Percentiles rank a stretch among this genome's conserved stretches.
phyloP scores from a whole-genome alignment of 2,888 invertebrate genomes.

The Mylabris sibirica region DNA sequence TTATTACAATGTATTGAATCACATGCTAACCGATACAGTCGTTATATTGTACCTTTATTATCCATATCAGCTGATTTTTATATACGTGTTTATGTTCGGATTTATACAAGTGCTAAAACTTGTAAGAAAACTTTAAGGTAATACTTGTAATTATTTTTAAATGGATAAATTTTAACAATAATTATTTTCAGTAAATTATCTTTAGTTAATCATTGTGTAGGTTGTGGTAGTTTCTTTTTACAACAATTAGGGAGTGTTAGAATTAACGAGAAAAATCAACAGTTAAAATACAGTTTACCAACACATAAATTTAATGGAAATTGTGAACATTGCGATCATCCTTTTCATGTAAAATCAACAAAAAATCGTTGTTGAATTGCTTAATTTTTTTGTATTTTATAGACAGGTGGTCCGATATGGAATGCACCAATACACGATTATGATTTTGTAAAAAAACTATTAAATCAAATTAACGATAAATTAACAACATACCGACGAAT shows the following conservation, averaged over 20 bases:
- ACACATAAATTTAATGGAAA: constrained; percentile 70
- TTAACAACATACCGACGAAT: constrained; percentile 79
- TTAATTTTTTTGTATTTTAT: constrained; percentile 37
- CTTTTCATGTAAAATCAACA: constrained; percentile 73
- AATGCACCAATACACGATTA: constrained; percentile 83
- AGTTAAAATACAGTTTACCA: constrained; percentile 72
- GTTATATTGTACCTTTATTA: constrained; percentile 89
- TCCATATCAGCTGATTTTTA: constrained; percentile 97
- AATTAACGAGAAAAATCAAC: constrained; percentile 66
- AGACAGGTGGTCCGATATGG: constrained; percentile 97
- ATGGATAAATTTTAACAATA: not conserved
- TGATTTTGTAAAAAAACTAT: constrained; percentile 76
- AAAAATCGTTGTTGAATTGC: not conserved
- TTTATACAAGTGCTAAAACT: constrained; percentile 79
- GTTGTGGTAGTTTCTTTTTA: constrained; percentile 82
- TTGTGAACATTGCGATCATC: constrained; percentile 80
- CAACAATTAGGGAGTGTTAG: constrained; percentile 78
- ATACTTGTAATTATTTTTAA: constrained; percentile 32
- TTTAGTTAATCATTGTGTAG: constrained; percentile 87
- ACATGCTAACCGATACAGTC: constrained; percentile 91
- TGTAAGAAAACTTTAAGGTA: constrained; percentile 88
- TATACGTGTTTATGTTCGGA: constrained; percentile 88
- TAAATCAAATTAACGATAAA: constrained; percentile 61
- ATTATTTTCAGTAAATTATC: constrained; percentile 78
- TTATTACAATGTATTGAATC: constrained; percentile 88